Evolutionary conservation across 2,888 invertebrate genomes (phyloP).

Genomic region (Troides oblongomaculatus): DNA sequence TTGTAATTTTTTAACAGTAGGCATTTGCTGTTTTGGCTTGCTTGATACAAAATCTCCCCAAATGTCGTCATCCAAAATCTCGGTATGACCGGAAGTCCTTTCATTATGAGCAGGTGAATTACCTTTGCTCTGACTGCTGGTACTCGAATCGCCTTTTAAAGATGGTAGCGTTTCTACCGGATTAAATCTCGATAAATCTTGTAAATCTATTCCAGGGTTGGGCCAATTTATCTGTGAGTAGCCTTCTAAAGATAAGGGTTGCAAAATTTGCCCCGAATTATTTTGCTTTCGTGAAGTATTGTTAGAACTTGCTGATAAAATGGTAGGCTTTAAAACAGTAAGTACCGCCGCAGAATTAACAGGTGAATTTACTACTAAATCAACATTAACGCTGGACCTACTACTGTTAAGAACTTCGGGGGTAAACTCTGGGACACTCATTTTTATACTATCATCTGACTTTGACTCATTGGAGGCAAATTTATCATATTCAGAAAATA

Average conservation of each 20-base stretch:
- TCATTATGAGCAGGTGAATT: slow-evolving; percentile 60
- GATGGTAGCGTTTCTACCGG: slow-evolving; percentile 72
- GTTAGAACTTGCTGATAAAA: slow-evolving; percentile 40
- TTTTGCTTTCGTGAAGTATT: slow-evolving; percentile 46
- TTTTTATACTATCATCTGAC: slow-evolving; percentile 44
- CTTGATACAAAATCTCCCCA: slow-evolving; percentile 83
- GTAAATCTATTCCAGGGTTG: slow-evolving; percentile 79
- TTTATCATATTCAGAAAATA: slow-evolving; percentile 14
- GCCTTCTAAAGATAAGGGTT: slow-evolving; percentile 72
- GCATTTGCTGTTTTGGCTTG: slow-evolving; percentile 57
- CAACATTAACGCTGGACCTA: slow-evolving; percentile 36
- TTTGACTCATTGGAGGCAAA: slow-evolving; percentile 37
- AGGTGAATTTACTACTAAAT: slow-evolving; percentile 37
- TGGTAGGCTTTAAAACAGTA: slow-evolving; percentile 55
- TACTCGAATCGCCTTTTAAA: slow-evolving; percentile 61
- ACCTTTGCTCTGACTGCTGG: slow-evolving; percentile 55
- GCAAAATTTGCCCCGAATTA: slow-evolving; percentile 68
- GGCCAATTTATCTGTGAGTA: slow-evolving; percentile 83
- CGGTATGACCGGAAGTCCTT: slow-evolving; percentile 43
- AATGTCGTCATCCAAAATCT: slow-evolving; percentile 73
- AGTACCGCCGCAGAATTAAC: slow-evolving; percentile 33
- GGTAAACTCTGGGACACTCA: slow-evolving; percentile 32
- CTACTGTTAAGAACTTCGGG: slow-evolving; percentile 33
- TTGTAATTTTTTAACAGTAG: slow-evolving; percentile 49
- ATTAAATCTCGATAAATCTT: slow-evolving; percentile 74